Conservation (phyloP, 2,888 invertebrate species). For the Sesamia inferens region DNA sequence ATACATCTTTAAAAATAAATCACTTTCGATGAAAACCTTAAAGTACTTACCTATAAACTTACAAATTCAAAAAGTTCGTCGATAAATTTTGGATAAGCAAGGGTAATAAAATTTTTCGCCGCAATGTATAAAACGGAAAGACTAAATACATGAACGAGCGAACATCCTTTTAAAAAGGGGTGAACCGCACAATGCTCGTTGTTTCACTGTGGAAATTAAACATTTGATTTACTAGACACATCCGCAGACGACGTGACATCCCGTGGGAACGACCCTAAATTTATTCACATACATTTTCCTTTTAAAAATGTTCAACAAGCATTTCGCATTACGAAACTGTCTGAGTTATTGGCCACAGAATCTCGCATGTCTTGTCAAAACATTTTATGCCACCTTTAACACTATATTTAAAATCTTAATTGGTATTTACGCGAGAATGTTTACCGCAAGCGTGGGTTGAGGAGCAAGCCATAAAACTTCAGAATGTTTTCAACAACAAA, state of each 20-base stretch:
- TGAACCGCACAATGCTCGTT: constrained; percentile 77
- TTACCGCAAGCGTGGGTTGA: constrained; percentile 72
- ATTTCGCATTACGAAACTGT: constrained; percentile 73
- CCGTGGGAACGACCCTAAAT: constrained; percentile 76
- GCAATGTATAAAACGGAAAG: constrained; percentile 60
- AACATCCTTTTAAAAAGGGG: constrained; percentile 72
- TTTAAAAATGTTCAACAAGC: constrained; percentile 76
- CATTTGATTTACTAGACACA: constrained; percentile 84
- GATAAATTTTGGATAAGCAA: constrained; percentile 53
- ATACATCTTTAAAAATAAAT: constrained; percentile 31
- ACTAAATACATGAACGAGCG: constrained; percentile 60
- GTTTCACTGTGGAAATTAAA: constrained; percentile 84
- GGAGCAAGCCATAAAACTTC: constrained; percentile 68
- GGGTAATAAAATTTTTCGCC: constrained; percentile 58
- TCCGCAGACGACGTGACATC: constrained; percentile 77
- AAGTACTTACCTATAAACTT: constrained; percentile 23
- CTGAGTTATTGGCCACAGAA: constrained; percentile 69
- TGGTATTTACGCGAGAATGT: constrained; percentile 63
- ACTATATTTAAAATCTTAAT: constrained; percentile 76
- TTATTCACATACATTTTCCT: constrained; percentile 69
- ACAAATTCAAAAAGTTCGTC: constrained; percentile 47
- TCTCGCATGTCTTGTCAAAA: constrained; percentile 65
- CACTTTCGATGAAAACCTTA: constrained; percentile 24
- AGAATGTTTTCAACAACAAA: constrained; percentile 75
- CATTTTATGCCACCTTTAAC: constrained; percentile 73